These are phyloP conservation scores for Phalacrocorax aristotelis DNA, from an alignment of 2,113 vertebrate genomes.

Conservation along the genomic window DNA sequence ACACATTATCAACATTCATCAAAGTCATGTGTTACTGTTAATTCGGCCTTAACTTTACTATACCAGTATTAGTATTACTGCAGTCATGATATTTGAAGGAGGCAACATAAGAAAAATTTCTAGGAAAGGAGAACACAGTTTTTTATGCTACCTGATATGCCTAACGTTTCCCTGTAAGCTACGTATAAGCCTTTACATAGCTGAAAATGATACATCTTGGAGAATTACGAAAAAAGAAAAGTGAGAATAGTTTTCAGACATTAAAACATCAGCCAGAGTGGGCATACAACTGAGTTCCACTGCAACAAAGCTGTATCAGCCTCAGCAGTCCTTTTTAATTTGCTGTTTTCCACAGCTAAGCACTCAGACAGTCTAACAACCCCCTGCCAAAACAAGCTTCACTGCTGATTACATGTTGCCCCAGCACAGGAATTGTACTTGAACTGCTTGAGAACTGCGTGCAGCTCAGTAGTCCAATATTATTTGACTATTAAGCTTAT, in stretches of 20 bases:
- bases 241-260: background rate
- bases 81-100: background rate
- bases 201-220: background rate
- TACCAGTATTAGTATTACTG: background rate
- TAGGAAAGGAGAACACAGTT: background rate
- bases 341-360: background rate
- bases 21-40: background rate
- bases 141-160: background rate
- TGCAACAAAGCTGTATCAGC: background rate
- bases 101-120: background rate
- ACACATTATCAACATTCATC: background rate
- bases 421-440: background rate
- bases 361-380: background rate
- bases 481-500: background rate
- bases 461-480: background rate
- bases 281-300: background rate
- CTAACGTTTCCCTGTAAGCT: background rate
- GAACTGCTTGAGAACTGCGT: background rate
- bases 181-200: background rate
- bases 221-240: background rate
- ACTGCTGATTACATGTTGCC: background rate
- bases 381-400: background rate
- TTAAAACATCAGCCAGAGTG: background rate
- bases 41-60: background rate
- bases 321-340: background rate